Base-by-base conservation (phyloP, 1,140 invertebrate species). In the Halictus rubicundus region DNA sequence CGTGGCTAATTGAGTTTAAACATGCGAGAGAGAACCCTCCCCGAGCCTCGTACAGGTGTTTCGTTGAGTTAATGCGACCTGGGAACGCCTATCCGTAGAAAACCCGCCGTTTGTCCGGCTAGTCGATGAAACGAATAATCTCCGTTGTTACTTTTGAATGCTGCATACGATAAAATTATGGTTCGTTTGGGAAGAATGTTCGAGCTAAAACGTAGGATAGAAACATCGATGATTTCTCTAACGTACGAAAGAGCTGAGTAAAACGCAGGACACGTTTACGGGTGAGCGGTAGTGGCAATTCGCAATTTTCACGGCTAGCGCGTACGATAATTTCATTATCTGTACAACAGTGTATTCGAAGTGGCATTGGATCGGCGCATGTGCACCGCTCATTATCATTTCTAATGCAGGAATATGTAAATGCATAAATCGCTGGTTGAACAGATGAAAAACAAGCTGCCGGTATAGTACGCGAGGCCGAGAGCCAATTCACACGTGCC, bases 1-100 rank as follows among this genome's bases (percentile, higher is more conserved):
- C 75, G 80, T 77, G 76, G 84, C 78, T 88, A 88, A 89, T 88
- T 83, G 82, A 88, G 84, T 82, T 82, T 78, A 68, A 84, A 78
- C 88, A 86, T 72, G 85, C 85, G 82, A 80, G 61, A 65, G 61
- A 61, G 49, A 74, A 66, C 80, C 82, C 76, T 61, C 59, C 74
- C 27, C 68, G 61, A 61, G 63, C 60, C 78, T 49, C 54, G 66
- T 64, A 78, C 84, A 86, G 84, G 84, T 86, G 83, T 78, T 86
- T 78, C 70, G 69, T 54, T 52, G 54, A 49, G 68, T 83, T 81
- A 85, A 85, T 81, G 83, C 68, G 54, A 68, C 52, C 69, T 59
- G 64, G 78, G 68, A 72, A 77, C 71, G 66, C 68, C 77, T 71
- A n/a, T 64, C 59, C n/a, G 57, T 52, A 52, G 69, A 71, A 80